phyloP scores from a whole-genome alignment of 2,797 vertebrate genomes.

The Netta rufina region DNA sequence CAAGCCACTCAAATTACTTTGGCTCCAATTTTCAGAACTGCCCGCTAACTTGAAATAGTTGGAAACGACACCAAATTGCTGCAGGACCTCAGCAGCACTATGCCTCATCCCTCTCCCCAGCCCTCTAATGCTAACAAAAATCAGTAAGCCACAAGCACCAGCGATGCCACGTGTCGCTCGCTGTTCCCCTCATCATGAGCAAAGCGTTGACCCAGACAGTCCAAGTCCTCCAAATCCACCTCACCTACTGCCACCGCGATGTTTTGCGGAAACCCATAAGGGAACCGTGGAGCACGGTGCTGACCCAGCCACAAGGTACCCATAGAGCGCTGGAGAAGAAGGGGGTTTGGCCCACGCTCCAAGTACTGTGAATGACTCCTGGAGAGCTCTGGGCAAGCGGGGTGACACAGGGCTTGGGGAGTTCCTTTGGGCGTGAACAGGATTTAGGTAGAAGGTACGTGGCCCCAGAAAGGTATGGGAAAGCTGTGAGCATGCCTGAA shows the following conservation, averaged over 20 bases:
- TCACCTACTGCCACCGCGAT: rapidly evolving
- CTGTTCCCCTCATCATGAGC: rapidly evolving
- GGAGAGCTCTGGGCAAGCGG: rapidly evolving
- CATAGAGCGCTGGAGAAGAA: neutral
- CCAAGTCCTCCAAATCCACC: neutral
- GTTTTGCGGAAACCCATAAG: neutral
- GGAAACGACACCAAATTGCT: neutral
- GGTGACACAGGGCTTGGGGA: neutral
- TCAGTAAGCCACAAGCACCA: rapidly evolving
- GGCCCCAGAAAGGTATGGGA: neutral
- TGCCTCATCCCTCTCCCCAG: neutral
- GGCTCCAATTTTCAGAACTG: constrained; percentile 12
- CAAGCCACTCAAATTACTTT: constrained; percentile 17
- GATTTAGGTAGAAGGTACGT: neutral
- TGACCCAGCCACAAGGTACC: neutral
- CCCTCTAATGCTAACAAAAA: neutral
- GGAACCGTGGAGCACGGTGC: neutral
- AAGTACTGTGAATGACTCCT: rapidly evolving
- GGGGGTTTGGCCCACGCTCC: rapidly evolving
- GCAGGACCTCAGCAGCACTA: neutral
- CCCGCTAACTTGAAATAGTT: neutral
- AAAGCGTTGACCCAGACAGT: neutral
- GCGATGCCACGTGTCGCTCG: neutral
- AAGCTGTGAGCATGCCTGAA: neutral
- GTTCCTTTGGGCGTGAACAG: neutral